phyloP scores from a whole-genome alignment of 2,113 vertebrate species.

The Nothoprocta perdicaria region DNA sequence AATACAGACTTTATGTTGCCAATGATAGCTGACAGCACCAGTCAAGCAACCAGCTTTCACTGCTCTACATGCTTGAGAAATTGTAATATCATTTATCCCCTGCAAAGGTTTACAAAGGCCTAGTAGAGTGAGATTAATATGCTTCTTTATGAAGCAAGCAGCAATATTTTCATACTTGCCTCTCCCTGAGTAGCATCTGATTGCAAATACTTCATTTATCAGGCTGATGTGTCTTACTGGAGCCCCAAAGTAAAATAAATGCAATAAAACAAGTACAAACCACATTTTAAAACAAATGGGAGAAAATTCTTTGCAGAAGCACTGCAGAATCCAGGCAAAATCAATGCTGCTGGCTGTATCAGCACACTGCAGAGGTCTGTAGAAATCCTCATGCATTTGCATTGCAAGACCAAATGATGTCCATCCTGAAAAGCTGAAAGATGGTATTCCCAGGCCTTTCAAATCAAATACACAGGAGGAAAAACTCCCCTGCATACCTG shows the following conservation, averaged over 20 bases:
- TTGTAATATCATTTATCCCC: slow-evolving; percentile 36
- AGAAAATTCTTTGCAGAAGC: not conserved
- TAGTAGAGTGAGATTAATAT: slow-evolving; percentile 53
- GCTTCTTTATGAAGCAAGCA: slow-evolving; percentile 27
- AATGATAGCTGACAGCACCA: slow-evolving; percentile 57
- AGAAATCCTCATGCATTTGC: not conserved
- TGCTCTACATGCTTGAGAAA: slow-evolving; percentile 23
- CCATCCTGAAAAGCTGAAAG: not conserved
- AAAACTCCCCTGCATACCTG: not conserved
- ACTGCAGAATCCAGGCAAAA: not conserved
- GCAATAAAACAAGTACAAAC: not conserved
- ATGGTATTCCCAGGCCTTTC: not conserved
- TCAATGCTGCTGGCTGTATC: not conserved
- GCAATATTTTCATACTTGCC: slow-evolving; percentile 1
- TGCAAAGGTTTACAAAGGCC: slow-evolving; percentile 40
- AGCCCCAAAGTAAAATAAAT: slow-evolving; percentile 16
- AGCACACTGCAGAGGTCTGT: not conserved
- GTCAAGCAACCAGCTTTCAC: slow-evolving; percentile 27
- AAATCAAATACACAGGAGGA: not conserved
- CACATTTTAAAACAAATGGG: not conserved
- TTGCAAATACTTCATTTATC: not conserved
- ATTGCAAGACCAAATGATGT: not conserved
- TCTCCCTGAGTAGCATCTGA: not conserved
- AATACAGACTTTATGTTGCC: slow-evolving; percentile 33
- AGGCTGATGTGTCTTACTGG: not conserved